Percentiles rank a stretch among this genome's conserved stretches.
phyloP scores from a whole-genome alignment of 1,140 invertebrate species.

The Drosophila tsacasi region DNA sequence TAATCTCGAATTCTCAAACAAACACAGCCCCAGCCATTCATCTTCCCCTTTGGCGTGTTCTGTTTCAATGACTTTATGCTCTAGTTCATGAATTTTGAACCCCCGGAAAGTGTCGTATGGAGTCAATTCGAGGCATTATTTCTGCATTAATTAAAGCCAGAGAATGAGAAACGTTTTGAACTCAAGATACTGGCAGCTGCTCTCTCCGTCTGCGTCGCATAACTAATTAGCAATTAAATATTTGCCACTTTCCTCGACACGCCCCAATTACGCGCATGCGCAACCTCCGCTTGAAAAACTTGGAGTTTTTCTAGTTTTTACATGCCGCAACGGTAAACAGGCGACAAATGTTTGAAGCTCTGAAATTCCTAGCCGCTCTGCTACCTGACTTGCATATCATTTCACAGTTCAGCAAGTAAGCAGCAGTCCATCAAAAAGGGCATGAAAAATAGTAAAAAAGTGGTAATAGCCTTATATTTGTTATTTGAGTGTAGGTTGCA shows the following conservation, averaged over 20 bases:
- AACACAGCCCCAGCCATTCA: conserved; percentile 5
- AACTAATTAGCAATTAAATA: conserved; percentile 71
- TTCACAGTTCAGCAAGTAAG: conserved; percentile 50
- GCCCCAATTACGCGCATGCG: conserved; percentile 65
- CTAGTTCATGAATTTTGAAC: conserved; percentile 32
- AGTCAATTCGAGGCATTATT: conserved; percentile 38
- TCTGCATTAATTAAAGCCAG: conserved; percentile 48
- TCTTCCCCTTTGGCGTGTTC: conserved; percentile 29
- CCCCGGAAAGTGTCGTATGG: conserved; percentile 28
- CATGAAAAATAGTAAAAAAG: conserved; percentile 23
- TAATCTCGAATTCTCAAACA: conserved; percentile 35
- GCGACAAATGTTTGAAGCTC: conserved; percentile 42
- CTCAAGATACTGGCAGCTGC: conserved; percentile 29
- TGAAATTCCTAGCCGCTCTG: conserved; percentile 16
- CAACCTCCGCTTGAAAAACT: conserved; percentile 31
- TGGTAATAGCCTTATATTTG: conserved; percentile 31
- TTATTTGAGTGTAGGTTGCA: conserved; percentile 27
- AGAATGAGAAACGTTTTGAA: conserved; percentile 26
- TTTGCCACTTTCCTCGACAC: conserved; percentile 53
- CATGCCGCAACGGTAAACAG: conserved; percentile 34
- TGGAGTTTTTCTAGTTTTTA: conserved; percentile 18
- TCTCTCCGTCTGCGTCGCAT: conserved; percentile 31
- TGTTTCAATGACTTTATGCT: conserved; percentile 51
- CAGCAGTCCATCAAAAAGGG: conserved; percentile 38
- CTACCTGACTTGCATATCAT: conserved; percentile 70